These are phyloP conservation scores for Ormyrus nitidulus DNA, from an alignment of 2,888 invertebrate genomes.

Conservation along the genomic window DNA sequence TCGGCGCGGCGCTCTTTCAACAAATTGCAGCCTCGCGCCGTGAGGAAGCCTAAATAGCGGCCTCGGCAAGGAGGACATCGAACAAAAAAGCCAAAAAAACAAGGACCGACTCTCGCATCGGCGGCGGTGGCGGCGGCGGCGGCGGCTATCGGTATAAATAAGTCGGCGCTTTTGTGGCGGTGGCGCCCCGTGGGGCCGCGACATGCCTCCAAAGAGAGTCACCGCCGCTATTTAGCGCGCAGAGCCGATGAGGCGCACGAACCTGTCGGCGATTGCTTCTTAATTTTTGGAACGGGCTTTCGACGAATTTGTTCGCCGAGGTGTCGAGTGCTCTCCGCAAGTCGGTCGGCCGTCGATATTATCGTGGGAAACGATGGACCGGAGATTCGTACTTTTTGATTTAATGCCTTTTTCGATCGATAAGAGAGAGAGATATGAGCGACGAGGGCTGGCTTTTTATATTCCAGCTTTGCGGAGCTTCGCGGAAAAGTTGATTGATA, in stretches of 20 bases:
- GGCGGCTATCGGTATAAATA: constrained; percentile 6
- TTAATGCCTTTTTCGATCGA: too few species aligned
- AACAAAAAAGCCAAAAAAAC: background rate
- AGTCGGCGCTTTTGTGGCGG: constrained; percentile 51
- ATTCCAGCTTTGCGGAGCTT: too few species aligned
- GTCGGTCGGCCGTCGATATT: background rate
- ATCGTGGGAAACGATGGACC: constrained; percentile 39
- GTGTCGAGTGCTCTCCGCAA: constrained; percentile 9
- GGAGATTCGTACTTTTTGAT: too few species aligned
- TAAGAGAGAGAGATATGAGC: too few species aligned
- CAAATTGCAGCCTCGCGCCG: background rate
- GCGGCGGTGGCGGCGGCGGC: background rate
- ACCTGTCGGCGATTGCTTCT: constrained; percentile 31
- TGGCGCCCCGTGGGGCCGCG: constrained; percentile 50
- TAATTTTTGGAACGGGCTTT: constrained; percentile 29
- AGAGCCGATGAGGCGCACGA: background rate
- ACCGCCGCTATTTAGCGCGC: constrained; percentile 40
- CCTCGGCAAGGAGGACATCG: background rate
- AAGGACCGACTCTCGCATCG: background rate
- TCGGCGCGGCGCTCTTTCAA: background rate
- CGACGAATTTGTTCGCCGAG: constrained; percentile 30
- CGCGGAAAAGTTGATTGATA: too few species aligned
- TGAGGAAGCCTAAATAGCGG: background rate
- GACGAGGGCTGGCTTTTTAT: too few species aligned
- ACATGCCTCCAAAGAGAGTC: constrained; percentile 40